Conservation (phyloP, 1,140 invertebrate genomes). For the Dreissena rostriformis region DNA sequence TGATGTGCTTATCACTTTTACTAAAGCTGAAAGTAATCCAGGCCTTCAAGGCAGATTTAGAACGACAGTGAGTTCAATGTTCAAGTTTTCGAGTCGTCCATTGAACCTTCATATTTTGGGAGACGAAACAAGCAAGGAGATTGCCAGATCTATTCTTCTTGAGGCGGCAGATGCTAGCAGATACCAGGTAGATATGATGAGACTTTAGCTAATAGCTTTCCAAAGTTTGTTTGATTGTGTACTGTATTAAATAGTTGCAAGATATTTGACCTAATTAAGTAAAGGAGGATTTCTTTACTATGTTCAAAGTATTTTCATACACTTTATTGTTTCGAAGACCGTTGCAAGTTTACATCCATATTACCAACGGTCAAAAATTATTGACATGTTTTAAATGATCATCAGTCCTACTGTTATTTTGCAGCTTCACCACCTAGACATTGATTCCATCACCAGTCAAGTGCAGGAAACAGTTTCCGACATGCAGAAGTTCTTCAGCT, state of each 20-base stretch:
- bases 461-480: slow-evolving; percentile 86
- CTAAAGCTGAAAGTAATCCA: slow-evolving; percentile 84
- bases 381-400: background rate
- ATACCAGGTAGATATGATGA: slow-evolving; percentile 47
- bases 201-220: background rate
- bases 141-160: slow-evolving; percentile 84
- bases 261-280: too few species aligned
- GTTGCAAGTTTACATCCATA: background rate
- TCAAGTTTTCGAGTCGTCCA: slow-evolving; percentile 82
- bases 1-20: slow-evolving; percentile 83
- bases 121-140: slow-evolving; percentile 85
- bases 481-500: slow-evolving; percentile 90
- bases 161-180: slow-evolving; percentile 81
- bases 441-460: slow-evolving; percentile 84
- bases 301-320: background rate
- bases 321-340: background rate
- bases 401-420: slow-evolving; percentile 70
- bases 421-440: slow-evolving; percentile 85
- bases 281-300: too few species aligned
- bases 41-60: slow-evolving; percentile 85
- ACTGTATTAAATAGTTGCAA: background rate
- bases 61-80: slow-evolving; percentile 84
- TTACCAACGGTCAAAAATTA: background rate
- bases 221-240: background rate
- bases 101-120: slow-evolving; percentile 87